These are phyloP conservation scores for Haplochromis burtoni DNA, from an alignment of 2,113 vertebrate genomes.

Conservation along the genomic window DNA sequence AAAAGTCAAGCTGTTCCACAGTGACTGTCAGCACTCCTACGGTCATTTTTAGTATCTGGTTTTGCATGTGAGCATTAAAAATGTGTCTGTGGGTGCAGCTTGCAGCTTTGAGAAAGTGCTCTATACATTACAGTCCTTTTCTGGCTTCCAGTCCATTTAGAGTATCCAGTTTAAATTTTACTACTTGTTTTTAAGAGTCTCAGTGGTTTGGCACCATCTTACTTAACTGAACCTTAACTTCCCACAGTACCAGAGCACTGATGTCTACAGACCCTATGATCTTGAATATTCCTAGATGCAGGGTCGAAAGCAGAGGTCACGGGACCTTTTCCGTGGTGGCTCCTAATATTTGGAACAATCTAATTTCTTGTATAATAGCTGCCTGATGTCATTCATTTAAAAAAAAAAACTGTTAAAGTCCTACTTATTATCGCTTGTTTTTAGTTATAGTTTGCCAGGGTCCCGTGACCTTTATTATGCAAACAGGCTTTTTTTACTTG, in stretches of 20 bases:
- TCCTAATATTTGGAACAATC: neutral
- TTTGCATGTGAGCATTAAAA: neutral
- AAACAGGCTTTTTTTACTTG: neutral
- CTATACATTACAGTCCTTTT: neutral
- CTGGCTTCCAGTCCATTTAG: neutral
- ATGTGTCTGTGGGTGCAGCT: neutral
- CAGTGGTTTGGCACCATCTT: neutral
- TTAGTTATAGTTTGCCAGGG: neutral
- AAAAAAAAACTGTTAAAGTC: neutral
- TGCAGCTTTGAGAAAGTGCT: neutral
- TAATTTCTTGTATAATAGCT: neutral
- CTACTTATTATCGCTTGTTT: neutral
- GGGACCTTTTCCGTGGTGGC: neutral
- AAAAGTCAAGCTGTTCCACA: neutral
- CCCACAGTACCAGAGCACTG: neutral
- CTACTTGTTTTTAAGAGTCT: neutral
- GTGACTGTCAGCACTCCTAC: neutral
- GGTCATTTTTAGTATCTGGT: neutral
- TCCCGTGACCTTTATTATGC: neutral
- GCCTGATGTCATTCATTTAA: accelerated
- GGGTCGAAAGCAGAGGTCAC: accelerated
- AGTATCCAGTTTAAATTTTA: neutral
- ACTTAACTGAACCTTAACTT: neutral
- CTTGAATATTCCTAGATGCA: neutral
- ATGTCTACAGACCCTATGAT: neutral